Conservation (phyloP, 2,888 invertebrate species). For the Rhogogaster chlorosoma region DNA sequence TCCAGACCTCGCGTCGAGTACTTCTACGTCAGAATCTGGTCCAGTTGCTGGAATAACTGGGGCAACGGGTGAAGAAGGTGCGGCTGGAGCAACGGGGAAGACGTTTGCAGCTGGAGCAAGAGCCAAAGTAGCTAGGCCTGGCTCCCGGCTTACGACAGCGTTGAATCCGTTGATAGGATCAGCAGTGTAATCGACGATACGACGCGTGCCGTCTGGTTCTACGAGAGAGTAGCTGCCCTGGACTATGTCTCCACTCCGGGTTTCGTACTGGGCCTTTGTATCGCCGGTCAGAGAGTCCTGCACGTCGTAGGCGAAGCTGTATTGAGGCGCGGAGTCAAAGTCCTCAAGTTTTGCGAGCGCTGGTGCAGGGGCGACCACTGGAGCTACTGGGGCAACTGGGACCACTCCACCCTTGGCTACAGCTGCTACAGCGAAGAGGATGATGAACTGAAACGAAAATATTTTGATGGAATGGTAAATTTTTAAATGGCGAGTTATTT, state of each 20-base stretch:
- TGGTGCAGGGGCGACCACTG: conserved; percentile 59
- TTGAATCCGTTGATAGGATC: conserved; percentile 73
- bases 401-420: conserved; percentile 78
- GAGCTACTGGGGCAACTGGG: conserved; percentile 64
- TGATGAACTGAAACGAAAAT: conserved; percentile 67
- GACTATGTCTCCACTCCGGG: conserved; percentile 70
- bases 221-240: conserved; percentile 72
- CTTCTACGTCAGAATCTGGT: conserved; percentile 74
- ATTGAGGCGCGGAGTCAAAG: conserved; percentile 69
- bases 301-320: conserved; percentile 73
- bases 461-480: not conserved
- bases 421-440: conserved; percentile 73
- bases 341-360: conserved; percentile 68
- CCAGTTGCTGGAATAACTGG: conserved; percentile 68
- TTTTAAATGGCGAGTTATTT: not conserved
- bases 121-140: conserved; percentile 68
- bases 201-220: conserved; percentile 72
- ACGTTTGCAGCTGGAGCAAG: conserved; percentile 71
- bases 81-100: conserved; percentile 65
- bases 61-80: conserved; percentile 58
- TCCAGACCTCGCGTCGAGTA: conserved; percentile 71
- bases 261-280: conserved; percentile 73
- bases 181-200: conserved; percentile 72
- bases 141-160: conserved; percentile 75
- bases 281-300: conserved; percentile 72